phyloP scores from a whole-genome alignment of 2,113 vertebrate genomes.

The Dendrocopos noguchii region DNA sequence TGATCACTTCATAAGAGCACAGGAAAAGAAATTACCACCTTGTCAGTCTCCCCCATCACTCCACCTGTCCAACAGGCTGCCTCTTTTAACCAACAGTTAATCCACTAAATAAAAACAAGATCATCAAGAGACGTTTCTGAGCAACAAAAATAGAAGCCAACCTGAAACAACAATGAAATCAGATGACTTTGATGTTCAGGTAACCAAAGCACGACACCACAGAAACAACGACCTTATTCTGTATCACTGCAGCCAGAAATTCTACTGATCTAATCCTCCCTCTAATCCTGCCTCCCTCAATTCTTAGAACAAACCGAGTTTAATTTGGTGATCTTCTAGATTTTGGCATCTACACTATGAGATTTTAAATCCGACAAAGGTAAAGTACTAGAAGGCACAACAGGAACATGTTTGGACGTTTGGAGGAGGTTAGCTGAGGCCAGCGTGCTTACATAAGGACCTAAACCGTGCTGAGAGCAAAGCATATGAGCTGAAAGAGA shows the following conservation, averaged over 20 bases:
- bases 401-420: constrained; percentile 30
- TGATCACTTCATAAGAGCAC: neutral
- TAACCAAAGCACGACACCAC: neutral
- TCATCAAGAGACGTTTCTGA: neutral
- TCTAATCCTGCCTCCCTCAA: constrained; percentile 19
- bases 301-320: neutral
- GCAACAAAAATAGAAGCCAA: neutral
- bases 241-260: neutral
- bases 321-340: constrained; percentile 10
- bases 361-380: constrained; percentile 21
- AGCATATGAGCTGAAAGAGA: neutral
- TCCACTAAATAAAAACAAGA: neutral
- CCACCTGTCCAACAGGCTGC: neutral
- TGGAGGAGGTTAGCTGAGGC: constrained; percentile 52
- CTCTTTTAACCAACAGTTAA: neutral
- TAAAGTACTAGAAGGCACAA: constrained; percentile 31
- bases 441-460: constrained; percentile 47
- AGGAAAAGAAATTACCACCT: neutral
- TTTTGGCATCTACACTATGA: neutral
- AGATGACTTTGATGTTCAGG: neutral
- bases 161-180: neutral
- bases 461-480: neutral
- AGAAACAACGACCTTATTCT: neutral
- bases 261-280: neutral
- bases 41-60: neutral